Conservation (phyloP, 2,888 invertebrate species). For the Penaeus monodon region DNA sequence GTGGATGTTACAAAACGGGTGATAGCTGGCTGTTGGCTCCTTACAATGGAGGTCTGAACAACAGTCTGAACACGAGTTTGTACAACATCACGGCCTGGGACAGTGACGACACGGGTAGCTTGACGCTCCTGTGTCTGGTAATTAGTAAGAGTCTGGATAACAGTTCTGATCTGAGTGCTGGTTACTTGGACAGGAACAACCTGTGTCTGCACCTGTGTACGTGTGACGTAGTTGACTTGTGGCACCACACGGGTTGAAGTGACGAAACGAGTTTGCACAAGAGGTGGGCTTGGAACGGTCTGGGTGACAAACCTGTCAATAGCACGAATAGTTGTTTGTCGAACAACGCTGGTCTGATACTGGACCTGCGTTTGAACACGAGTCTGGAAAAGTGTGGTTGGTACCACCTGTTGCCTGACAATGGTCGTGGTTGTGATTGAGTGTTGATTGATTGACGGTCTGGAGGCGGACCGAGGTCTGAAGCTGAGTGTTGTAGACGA, state of each 20-base stretch:
- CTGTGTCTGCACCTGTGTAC: conserved; percentile 57
- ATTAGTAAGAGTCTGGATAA: conserved; percentile 19
- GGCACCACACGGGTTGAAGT: conserved; percentile 57
- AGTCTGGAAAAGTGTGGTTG: conserved; percentile 50
- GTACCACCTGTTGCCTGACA: conserved; percentile 41
- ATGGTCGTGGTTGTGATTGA: conserved; percentile 46
- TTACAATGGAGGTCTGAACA: background rate
- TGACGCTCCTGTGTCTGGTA: no score
- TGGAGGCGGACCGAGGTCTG: conserved; percentile 46
- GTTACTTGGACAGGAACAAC: conserved; percentile 56
- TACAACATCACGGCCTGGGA: conserved; percentile 14
- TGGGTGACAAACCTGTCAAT: conserved; percentile 49
- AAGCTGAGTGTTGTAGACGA: conserved; percentile 43
- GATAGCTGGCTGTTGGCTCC: conserved; percentile 3
- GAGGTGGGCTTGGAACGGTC: conserved; percentile 47
- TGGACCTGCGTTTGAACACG: conserved; percentile 52
- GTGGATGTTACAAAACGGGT: conserved; percentile 24
- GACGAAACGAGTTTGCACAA: conserved; percentile 36
- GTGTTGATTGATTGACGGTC: conserved; percentile 39
- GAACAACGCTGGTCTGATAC: conserved; percentile 52
- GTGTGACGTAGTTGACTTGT: conserved; percentile 58
- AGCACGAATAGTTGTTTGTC: conserved; percentile 37
- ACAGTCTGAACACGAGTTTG: conserved; percentile 16
- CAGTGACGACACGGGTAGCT: background rate
- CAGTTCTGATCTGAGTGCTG: conserved; percentile 49